Conservation (phyloP, 2,888 invertebrate genomes). For the Linyphia triangularis region DNA sequence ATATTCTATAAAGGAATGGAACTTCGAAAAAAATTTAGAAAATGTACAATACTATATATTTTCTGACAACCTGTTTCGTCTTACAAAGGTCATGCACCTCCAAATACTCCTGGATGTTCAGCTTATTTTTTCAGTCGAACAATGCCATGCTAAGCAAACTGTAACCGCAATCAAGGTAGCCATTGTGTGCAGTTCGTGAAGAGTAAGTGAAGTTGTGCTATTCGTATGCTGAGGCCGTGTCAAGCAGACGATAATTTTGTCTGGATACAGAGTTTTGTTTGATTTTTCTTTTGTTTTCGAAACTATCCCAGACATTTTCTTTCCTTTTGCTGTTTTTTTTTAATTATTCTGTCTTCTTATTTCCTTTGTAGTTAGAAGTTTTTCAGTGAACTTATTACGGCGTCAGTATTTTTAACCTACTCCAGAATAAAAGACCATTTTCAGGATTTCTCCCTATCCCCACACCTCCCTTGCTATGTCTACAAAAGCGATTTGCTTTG, state of each 20-base stretch:
- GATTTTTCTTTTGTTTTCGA: conserved; percentile 1
- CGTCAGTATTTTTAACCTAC: neutral
- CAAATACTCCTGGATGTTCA: conserved; percentile 23
- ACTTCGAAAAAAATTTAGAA: neutral
- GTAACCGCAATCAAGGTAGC: conserved; percentile 40
- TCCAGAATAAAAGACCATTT: neutral
- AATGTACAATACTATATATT: conserved; percentile 2
- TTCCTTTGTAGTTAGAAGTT: neutral
- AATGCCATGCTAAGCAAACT: conserved; percentile 37
- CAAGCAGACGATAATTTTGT: conserved; percentile 36
- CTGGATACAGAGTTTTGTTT: conserved; percentile 13
- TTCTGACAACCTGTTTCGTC: conserved; percentile 7
- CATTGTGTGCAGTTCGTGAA: conserved; percentile 28
- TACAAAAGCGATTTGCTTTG: neutral
- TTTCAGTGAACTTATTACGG: neutral
- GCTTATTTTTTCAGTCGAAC: conserved; percentile 32
- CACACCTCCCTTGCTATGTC: neutral
- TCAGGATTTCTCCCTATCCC: too few species aligned
- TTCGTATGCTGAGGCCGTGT: neutral
- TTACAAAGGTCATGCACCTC: conserved; percentile 46
- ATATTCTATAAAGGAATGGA: conserved; percentile 9
- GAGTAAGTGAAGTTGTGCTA: neutral
- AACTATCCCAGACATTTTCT: neutral
- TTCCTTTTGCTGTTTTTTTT: neutral
- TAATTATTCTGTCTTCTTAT: neutral